phyloP scores from a whole-genome alignment of 1,140 invertebrate species.

The Drepana arcuata region DNA sequence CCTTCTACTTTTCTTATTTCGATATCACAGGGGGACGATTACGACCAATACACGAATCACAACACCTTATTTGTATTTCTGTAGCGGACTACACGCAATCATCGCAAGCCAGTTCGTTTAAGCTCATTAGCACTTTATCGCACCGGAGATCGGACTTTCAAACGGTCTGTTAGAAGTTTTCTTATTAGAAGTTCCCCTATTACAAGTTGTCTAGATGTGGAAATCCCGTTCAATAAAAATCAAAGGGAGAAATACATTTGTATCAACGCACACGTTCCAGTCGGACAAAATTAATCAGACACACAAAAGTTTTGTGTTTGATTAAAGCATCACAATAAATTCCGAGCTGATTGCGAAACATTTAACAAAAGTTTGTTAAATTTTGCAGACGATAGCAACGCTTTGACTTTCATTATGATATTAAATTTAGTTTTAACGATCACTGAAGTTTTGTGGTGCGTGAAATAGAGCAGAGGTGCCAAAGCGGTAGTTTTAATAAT shows the following conservation, averaged over 20 bases:
- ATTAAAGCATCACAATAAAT: too few species aligned
- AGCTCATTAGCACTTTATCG: constrained; percentile 53
- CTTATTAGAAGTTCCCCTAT: constrained; percentile 67
- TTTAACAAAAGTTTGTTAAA: constrained; percentile 19
- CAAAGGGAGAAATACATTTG: constrained; percentile 24
- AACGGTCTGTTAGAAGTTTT: constrained; percentile 64
- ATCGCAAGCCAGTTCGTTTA: constrained; percentile 22
- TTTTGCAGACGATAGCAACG: constrained; percentile 7
- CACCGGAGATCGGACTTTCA: constrained; percentile 43
- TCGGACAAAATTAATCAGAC: too few species aligned
- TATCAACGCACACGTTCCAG: too few species aligned
- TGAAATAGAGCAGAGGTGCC: constrained; percentile 19
- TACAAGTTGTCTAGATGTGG: constrained; percentile 35
- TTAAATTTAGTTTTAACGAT: constrained; percentile 20
- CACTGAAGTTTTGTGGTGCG: constrained; percentile 21
- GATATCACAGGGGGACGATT: too few species aligned
- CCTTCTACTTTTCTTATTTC: too few species aligned
- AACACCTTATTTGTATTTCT: neutral
- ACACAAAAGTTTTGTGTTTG: too few species aligned
- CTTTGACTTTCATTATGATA: too few species aligned
- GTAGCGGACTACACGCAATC: constrained; percentile 22
- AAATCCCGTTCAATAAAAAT: constrained; percentile 44
- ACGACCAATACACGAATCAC: too few species aligned
- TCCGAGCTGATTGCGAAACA: constrained; percentile 7
- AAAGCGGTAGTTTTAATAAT: constrained; percentile 15